phyloP scores from a whole-genome alignment of 2,888 invertebrate species.

The Eudasyphora cyanicolor region DNA sequence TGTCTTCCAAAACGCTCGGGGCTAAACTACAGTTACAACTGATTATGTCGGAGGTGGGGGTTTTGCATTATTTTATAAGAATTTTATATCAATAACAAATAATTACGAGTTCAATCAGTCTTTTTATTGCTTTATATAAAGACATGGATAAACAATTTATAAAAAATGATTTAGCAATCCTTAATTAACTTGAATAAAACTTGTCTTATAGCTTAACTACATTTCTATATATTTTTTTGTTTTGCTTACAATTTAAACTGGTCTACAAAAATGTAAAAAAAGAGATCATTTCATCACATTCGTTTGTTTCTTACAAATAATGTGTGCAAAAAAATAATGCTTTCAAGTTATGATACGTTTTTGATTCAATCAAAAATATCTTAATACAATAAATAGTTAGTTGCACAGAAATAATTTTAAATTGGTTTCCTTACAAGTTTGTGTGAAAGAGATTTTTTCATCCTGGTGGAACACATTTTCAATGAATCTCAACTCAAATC shows the following conservation, averaged over 20 bases:
- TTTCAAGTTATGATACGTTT: not conserved
- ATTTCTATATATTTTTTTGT: conserved; percentile 42
- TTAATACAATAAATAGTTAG: conserved; percentile 25
- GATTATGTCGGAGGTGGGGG: not conserved
- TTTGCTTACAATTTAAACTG: conserved; percentile 52
- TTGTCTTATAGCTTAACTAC: conserved; percentile 44
- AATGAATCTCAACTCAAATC: conserved; percentile 3
- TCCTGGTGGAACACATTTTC: no score
- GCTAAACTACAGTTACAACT: conserved; percentile 20
- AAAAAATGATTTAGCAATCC: conserved; percentile 44
- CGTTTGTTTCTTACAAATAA: conserved; percentile 34
- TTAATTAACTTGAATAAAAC: conserved; percentile 43
- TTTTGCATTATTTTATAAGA: not conserved
- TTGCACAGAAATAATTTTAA: not conserved
- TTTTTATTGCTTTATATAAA: conserved; percentile 47
- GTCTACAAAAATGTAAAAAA: conserved; percentile 15
- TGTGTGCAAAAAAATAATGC: conserved; percentile 12
- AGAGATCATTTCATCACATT: conserved; percentile 23
- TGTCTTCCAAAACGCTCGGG: not conserved
- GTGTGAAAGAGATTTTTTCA: not conserved
- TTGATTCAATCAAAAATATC: conserved; percentile 24
- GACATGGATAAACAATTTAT: conserved; percentile 47
- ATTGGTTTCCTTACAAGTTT: not conserved
- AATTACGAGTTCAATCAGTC: conserved; percentile 55
- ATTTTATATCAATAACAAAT: conserved; percentile 59